A percentile compares a stretch with the other conserved stretches of the same genome.
Evolutionary conservation across 35 echinoderm and acorn worm genomes (phyloP).

Genomic region (Heliocidaris tuberculata): DNA sequence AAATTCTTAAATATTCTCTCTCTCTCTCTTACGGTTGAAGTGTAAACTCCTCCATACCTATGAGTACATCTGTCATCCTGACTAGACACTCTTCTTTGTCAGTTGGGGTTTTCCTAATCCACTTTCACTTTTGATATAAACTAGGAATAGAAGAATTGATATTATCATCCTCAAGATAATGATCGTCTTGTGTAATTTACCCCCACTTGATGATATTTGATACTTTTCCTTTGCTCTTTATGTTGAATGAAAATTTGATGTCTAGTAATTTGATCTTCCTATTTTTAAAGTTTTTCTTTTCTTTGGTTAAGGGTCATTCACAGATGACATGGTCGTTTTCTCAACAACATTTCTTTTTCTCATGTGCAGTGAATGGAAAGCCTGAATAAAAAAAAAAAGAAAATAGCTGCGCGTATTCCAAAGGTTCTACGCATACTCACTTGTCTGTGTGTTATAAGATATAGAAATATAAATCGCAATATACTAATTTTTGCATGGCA

Average conservation of each 20-base stretch:
- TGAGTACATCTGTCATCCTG: neutral
- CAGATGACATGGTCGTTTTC: neutral
- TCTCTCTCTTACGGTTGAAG: neutral
- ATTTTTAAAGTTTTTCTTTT: too few species aligned
- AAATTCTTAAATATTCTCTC: too few species aligned
- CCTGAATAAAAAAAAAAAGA: too few species aligned
- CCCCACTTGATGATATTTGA: neutral
- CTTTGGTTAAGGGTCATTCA: too few species aligned
- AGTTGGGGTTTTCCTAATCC: neutral
- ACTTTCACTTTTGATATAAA: conserved; percentile 13
- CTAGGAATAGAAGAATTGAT: neutral
- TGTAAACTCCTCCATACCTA: neutral
- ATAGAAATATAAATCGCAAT: too few species aligned
- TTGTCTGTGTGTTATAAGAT: too few species aligned
- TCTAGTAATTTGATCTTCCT: neutral
- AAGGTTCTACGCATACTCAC: too few species aligned
- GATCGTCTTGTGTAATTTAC: neutral
- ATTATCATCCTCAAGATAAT: neutral
- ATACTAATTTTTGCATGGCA: too few species aligned
- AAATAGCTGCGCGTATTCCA: too few species aligned
- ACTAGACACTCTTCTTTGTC: neutral
- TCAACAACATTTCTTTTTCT: neutral
- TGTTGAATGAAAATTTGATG: neutral
- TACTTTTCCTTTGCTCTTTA: neutral
- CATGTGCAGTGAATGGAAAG: too few species aligned